Evolutionary conservation across 2,888 invertebrate species (phyloP).

Genomic region (Drosophila anceps): DNA sequence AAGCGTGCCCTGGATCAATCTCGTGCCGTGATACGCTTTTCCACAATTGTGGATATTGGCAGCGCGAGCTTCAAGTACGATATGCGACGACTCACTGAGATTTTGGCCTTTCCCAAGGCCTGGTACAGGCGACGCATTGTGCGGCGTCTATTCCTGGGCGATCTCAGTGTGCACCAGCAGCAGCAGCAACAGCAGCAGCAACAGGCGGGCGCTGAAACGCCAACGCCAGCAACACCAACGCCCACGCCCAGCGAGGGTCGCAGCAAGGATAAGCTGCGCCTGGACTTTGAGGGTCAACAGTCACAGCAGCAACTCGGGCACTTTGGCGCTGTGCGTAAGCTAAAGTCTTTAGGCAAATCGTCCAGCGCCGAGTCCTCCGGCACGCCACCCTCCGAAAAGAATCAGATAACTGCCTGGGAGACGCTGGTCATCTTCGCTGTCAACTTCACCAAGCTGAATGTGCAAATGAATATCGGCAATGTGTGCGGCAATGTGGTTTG

Average conservation of each 20-base stretch:
- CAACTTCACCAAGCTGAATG: slow-evolving; percentile 97
- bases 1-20: slow-evolving; percentile 88
- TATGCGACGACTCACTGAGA: slow-evolving; percentile 98
- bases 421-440: slow-evolving; percentile 97
- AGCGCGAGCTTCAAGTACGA: slow-evolving; percentile 99
- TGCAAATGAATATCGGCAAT: slow-evolving; percentile 99
- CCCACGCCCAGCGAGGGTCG: slow-evolving; percentile 82
- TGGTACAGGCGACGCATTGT: slow-evolving; percentile 99
- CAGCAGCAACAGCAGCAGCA: slow-evolving; percentile 58
- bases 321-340: slow-evolving; percentile 83
- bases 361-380: slow-evolving; percentile 87
- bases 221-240: slow-evolving; percentile 66
- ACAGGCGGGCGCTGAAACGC: slow-evolving; percentile 66
- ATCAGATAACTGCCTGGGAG: slow-evolving; percentile 94
- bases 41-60: slow-evolving; percentile 97
- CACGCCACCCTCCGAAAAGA: slow-evolving; percentile 88
- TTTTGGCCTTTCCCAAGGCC: slow-evolving; percentile 98
- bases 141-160: slow-evolving; percentile 95
- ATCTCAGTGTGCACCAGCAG: slow-evolving; percentile 89
- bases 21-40: slow-evolving; percentile 95
- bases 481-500: slow-evolving; percentile 99
- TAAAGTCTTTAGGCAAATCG: slow-evolving; percentile 87
- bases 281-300: slow-evolving; percentile 86
- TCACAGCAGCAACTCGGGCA: slow-evolving; percentile 59
- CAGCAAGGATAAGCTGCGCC: slow-evolving; percentile 87